Conservation (phyloP, 2,888 invertebrate genomes). For the Oxycera nigricornis region DNA sequence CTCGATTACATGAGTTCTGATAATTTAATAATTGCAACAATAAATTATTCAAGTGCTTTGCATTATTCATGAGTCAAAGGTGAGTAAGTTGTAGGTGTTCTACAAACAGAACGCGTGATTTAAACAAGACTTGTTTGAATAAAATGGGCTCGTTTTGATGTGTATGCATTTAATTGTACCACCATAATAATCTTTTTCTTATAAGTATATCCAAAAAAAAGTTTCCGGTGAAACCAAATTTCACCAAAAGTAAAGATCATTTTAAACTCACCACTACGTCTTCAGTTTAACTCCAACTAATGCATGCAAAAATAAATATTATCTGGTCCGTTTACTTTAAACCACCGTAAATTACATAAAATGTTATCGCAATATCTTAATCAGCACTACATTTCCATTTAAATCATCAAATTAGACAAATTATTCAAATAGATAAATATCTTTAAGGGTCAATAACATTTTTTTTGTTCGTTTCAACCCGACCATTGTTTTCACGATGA, state of each 20-base stretch:
- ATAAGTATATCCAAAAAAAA: not conserved
- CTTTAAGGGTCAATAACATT: conserved; percentile 35
- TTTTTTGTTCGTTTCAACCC: not conserved
- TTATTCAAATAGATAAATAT: conserved; percentile 35
- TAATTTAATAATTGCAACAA: too few relatives aligned
- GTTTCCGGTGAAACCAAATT: too few relatives aligned
- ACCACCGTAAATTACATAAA: conserved; percentile 24
- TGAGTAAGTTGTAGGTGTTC: too few relatives aligned
- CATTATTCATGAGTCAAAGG: too few relatives aligned
- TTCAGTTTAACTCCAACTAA: too few relatives aligned
- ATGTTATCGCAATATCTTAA: conserved; percentile 22
- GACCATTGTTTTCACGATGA: conserved; percentile 2
- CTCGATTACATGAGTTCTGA: not conserved
- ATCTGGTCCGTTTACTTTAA: conserved; percentile 22
- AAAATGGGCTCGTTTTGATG: too few relatives aligned
- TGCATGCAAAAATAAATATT: conserved; percentile 27
- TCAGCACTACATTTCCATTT: conserved; percentile 26
- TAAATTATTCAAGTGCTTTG: too few relatives aligned
- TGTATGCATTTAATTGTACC: too few relatives aligned
- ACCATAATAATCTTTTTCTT: not conserved
- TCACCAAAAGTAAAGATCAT: too few relatives aligned
- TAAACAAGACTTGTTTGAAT: too few relatives aligned
- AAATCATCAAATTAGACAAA: conserved; percentile 23
- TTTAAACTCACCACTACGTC: too few relatives aligned
- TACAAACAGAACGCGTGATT: too few relatives aligned